phyloP scores from a whole-genome alignment of 2,888 invertebrate species.

The Troides aeacus region DNA sequence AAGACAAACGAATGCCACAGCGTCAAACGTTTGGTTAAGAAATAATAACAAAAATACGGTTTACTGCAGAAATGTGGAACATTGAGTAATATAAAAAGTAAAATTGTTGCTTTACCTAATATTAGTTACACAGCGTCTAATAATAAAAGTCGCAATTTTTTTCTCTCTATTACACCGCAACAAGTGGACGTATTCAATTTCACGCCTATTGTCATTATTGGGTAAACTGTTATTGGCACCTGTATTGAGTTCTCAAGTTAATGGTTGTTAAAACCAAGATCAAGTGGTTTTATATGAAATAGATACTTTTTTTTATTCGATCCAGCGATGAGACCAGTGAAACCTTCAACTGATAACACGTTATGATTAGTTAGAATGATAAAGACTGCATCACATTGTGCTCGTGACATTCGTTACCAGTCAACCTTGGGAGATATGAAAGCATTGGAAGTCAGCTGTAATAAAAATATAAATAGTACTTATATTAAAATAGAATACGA shows the following conservation, averaged over 20 bases:
- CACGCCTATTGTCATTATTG: slow-evolving; percentile 17
- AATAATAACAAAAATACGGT: neutral
- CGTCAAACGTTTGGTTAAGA: neutral
- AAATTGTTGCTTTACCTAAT: neutral
- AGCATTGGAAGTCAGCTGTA: too few species aligned
- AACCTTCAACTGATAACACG: too few species aligned
- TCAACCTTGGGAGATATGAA: too few species aligned
- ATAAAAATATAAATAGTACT: too few species aligned
- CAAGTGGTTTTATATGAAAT: too few species aligned
- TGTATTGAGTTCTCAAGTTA: neutral
- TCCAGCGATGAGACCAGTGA: too few species aligned
- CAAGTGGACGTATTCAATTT: slow-evolving; percentile 15
- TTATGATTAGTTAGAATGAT: too few species aligned
- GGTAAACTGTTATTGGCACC: neutral
- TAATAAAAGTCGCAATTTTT: neutral
- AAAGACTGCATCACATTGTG: too few species aligned
- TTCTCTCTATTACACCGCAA: neutral
- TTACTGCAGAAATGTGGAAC: neutral
- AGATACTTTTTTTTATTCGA: too few species aligned
- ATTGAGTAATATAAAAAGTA: neutral
- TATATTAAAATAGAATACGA: too few species aligned
- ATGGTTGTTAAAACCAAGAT: too few species aligned
- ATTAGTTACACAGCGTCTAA: neutral
- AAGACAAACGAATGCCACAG: neutral
- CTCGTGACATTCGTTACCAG: too few species aligned